A percentile compares a stretch with the other conserved stretches of the same genome.
phyloP scores from a whole-genome alignment of 2,113 vertebrate genomes.

The Halcyon malimbica region DNA sequence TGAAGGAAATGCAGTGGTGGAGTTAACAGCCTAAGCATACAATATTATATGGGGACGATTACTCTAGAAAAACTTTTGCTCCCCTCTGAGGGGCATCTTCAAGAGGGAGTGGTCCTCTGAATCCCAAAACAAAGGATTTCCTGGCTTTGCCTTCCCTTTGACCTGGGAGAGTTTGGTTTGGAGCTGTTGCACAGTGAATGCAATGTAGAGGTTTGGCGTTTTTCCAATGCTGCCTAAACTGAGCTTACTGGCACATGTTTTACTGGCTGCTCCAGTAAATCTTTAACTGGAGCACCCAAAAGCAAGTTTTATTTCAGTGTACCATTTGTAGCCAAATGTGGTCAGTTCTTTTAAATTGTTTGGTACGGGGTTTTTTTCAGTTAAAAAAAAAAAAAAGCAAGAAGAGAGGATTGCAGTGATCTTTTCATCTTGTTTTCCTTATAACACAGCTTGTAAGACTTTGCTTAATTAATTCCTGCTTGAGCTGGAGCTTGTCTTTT shows the following conservation, averaged over 20 bases:
- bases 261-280: neutral
- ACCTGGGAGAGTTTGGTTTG: neutral
- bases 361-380: neutral
- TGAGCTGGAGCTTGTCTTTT: conserved; percentile 24
- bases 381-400: neutral
- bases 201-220: neutral
- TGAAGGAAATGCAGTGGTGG: neutral
- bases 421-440: conserved; percentile 35
- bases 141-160: neutral
- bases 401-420: neutral
- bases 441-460: conserved; percentile 11
- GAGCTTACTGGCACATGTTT: neutral
- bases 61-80: neutral
- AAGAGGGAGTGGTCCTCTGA: neutral
- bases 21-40: neutral
- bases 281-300: neutral
- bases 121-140: neutral
- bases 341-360: neutral
- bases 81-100: neutral
- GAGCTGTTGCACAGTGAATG: neutral
- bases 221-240: neutral
- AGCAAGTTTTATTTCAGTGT: neutral
- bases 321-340: neutral
- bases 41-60: neutral
- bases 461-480: conserved; percentile 52